Evolutionary conservation across 2,888 invertebrate species (phyloP).

Genomic region (Congeria kusceri): DNA sequence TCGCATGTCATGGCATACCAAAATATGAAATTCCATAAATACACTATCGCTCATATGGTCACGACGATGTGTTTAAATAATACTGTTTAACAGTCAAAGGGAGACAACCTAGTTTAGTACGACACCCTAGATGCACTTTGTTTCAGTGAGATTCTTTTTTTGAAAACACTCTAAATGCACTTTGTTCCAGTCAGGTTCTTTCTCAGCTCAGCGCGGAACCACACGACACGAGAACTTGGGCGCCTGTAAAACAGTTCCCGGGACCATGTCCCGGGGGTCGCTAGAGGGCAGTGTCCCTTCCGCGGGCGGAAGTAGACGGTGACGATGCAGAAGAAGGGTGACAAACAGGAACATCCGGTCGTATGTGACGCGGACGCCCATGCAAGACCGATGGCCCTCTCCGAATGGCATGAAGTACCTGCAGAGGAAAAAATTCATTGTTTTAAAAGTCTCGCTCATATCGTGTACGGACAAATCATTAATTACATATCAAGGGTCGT

Average conservation of each 20-base stretch:
- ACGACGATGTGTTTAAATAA: too few species aligned
- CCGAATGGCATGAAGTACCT: slow-evolving; percentile 68
- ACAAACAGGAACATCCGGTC: slow-evolving; percentile 67
- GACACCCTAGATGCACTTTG: too few species aligned
- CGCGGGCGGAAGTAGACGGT: slow-evolving; percentile 50
- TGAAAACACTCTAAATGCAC: too few species aligned
- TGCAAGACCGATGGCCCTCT: slow-evolving; percentile 63
- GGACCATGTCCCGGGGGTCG: slow-evolving; percentile 58
- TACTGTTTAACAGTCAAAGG: too few species aligned
- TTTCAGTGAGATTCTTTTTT: too few species aligned
- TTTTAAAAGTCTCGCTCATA: neutral
- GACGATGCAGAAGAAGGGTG: slow-evolving; percentile 61
- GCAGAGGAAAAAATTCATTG: slow-evolving; percentile 14
- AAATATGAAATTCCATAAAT: too few species aligned
- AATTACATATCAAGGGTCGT: too few species aligned
- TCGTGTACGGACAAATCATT: too few species aligned
- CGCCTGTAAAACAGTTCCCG: slow-evolving; percentile 63
- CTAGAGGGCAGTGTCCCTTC: slow-evolving; percentile 53
- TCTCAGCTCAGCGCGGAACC: slow-evolving; percentile 18
- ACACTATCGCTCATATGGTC: too few species aligned
- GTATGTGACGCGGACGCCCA: slow-evolving; percentile 64
- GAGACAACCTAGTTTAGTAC: too few species aligned
- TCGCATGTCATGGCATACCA: too few species aligned
- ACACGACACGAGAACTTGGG: slow-evolving; percentile 55
- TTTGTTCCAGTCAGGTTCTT: neutral